These are phyloP conservation scores for Micronycteris hirsuta DNA, from an alignment of 2,113 vertebrate species.

Conservation along the genomic window DNA sequence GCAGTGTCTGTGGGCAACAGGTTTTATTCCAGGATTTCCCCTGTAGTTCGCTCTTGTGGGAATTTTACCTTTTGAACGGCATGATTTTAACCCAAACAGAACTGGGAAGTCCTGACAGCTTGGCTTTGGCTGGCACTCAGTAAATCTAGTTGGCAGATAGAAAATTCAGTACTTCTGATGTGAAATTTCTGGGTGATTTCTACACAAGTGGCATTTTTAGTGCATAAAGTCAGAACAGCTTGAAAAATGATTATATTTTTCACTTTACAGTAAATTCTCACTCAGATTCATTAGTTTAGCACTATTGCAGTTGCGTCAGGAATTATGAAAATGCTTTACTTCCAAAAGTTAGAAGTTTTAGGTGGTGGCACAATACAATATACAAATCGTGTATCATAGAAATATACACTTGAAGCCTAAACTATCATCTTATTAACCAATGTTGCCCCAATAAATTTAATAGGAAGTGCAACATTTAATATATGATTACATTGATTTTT, in stretches of 20 bases:
- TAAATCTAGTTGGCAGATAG: neutral
- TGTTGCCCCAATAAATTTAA: neutral
- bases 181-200: neutral
- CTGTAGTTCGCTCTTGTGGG: neutral
- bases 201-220: neutral
- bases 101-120: neutral
- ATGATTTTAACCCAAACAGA: neutral
- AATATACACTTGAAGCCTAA: neutral
- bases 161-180: neutral
- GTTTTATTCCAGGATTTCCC: neutral
- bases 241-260: neutral
- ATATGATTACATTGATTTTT: neutral
- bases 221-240: neutral
- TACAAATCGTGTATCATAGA: neutral
- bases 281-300: neutral
- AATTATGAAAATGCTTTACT: slow-evolving; percentile 5
- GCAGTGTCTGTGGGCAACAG: neutral
- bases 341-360: neutral
- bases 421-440: neutral
- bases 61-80: neutral
- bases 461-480: neutral
- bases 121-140: neutral
- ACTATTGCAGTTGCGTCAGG: neutral
- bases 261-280: neutral
- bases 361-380: neutral